Percentiles rank a stretch among this genome's conserved stretches.
phyloP scores from a whole-genome alignment of 1,140 invertebrate species.

The Apis florea region DNA sequence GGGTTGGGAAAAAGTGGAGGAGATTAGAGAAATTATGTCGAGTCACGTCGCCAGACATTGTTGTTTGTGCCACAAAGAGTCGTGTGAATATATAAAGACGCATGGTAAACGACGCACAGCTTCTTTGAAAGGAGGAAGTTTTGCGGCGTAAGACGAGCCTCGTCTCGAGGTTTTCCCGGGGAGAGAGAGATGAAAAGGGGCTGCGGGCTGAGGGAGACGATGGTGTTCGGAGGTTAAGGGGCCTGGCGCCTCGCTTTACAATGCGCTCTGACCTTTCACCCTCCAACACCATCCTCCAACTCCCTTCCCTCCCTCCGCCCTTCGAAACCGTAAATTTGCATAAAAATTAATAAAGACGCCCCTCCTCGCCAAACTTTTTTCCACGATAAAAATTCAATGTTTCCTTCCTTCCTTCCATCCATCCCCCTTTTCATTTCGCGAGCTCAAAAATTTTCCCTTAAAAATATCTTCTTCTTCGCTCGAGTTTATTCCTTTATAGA shows the following conservation, averaged over 20 bases:
- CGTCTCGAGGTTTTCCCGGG: conserved; percentile 9
- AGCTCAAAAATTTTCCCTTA: too few relatives aligned
- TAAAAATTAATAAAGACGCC: conserved; percentile 1
- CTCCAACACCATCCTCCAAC: conserved; percentile 3
- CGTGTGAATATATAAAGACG: conserved; percentile 25
- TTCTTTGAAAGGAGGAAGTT: conserved; percentile 19
- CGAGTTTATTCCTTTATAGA: too few relatives aligned
- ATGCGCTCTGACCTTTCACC: conserved; percentile 22
- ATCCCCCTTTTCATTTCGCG: background rate
- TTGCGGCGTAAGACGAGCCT: conserved; percentile 40
- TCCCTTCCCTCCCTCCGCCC: too few relatives aligned
- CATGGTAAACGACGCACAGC: background rate
- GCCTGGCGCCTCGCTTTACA: conserved; percentile 45
- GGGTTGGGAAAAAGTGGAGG: too few relatives aligned
- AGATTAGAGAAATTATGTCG: conserved; percentile 11
- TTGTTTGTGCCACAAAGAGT: background rate
- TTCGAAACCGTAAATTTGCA: conserved; percentile 3
- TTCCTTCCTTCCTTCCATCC: background rate
- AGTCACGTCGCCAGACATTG: conserved; percentile 23
- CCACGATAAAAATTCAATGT: conserved; percentile 5
- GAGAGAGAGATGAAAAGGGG: conserved; percentile 1
- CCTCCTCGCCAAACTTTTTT: background rate
- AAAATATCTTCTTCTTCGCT: too few relatives aligned
- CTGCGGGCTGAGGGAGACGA: background rate
- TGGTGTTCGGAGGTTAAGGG: conserved; percentile 40